Percentiles rank a stretch among this genome's conserved stretches.
phyloP scores from a whole-genome alignment of 2,797 vertebrate species.

The Arremon aurantiirostris region DNA sequence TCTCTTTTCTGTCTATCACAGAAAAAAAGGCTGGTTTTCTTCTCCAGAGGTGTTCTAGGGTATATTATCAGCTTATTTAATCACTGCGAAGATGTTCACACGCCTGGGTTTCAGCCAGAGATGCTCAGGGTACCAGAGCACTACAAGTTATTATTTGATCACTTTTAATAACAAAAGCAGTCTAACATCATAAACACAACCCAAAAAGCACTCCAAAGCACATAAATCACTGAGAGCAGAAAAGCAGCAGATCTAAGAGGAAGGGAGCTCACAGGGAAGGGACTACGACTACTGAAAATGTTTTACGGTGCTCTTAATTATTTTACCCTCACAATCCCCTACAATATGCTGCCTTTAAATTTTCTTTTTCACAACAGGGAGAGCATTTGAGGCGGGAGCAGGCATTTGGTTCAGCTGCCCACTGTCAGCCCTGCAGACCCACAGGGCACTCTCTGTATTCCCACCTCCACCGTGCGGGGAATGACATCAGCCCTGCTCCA shows the following conservation, averaged over 20 bases:
- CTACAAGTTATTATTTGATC: neutral
- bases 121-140: neutral
- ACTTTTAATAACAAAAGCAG: neutral
- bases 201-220: neutral
- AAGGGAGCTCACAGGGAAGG: neutral
- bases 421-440: conserved; percentile 34
- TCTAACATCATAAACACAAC: neutral
- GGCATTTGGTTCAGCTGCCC: conserved; percentile 46
- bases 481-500: conserved; percentile 72
- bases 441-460: conserved; percentile 67
- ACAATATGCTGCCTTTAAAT: neutral
- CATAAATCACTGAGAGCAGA: neutral
- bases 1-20: neutral
- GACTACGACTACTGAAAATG: neutral
- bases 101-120: neutral
- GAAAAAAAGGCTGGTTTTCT: neutral
- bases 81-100: neutral
- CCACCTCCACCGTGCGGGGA: conserved; percentile 50
- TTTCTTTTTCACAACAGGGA: neutral
- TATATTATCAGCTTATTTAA: neutral
- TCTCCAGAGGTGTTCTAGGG: neutral
- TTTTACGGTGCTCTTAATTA: neutral
- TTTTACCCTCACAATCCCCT: neutral
- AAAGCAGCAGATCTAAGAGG: neutral
- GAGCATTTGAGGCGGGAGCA: conserved; percentile 44